Evolutionary conservation across 2,888 invertebrate species (phyloP), one percentile per base, ranked within the genome.

Genomic region (Oligia latruncula): DNA sequence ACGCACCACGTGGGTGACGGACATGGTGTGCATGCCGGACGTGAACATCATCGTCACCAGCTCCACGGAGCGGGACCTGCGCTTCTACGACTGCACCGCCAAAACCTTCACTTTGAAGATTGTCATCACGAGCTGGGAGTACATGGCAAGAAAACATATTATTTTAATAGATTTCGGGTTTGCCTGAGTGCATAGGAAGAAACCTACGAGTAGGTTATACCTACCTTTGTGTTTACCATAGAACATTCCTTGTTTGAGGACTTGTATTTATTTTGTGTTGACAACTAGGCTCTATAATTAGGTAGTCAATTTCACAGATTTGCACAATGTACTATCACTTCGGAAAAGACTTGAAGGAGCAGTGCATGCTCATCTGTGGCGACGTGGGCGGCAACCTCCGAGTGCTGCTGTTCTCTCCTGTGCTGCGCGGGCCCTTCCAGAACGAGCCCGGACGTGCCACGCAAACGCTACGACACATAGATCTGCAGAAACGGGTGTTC

Each of bases 71-170:
- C 96, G 98, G 35, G 98, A 98, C 92, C 94, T 99, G 68, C 97
- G 98, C 86, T 98, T 99, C 94, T 99, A 98, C 92, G 98, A 98
- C 92, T 98, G 98, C 72, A 98, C 98, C 46, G 98, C 98, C 17
- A 97, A 97, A 81, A 98, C 98, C 77, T 98, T 98, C 93, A 97
- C 98, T 67, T 95, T 98, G 65, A 97, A 98, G 88, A 97, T 98
- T 77, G 97, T 98, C 87, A 97, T 99, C 85, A 97, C 97, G 0
- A 98, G 98, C 81, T 97, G 98, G 93, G 97, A 98, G 72, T 96
- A 97, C 86, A 97, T 96, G 96, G 96, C 92, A 81, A 86, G 85
- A 40, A 35, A 67, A 62, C 20, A 49, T 2, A 35, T 40, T 46
- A 13, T 55, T 67, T 55, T 29, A 13, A 58, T 23, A 35, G 15